Percentiles rank a stretch among this genome's conserved stretches.
Conservation (phyloP, 2,113 vertebrate species). For the Sapayoa aenigma region DNA sequence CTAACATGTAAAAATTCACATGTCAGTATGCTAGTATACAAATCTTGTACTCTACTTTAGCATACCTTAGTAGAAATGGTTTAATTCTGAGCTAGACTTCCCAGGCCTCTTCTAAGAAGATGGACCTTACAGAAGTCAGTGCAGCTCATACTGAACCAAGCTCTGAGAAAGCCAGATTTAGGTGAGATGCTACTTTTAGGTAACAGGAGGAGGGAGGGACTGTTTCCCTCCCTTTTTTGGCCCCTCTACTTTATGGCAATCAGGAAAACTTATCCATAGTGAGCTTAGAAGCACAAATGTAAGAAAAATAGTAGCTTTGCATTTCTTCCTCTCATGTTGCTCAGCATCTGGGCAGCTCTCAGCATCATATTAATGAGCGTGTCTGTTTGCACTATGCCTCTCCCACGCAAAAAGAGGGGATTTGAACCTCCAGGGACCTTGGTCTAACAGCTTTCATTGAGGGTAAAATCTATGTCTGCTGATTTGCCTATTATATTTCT, state of each 20-base stretch:
- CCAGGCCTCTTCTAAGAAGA: background rate
- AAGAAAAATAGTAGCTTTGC: background rate
- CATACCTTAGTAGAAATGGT: fast-evolving
- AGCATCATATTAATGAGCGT: background rate
- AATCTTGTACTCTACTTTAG: background rate
- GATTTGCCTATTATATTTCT: background rate
- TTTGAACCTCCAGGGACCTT: background rate
- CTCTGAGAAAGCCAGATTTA: background rate
- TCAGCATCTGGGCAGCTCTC: background rate
- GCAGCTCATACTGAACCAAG: background rate
- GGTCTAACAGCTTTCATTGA: background rate
- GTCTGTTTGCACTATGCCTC: background rate
- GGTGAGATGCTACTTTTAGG: background rate
- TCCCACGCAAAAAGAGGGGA: background rate
- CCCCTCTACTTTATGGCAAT: background rate
- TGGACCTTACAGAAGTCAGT: background rate
- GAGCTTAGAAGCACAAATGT: background rate
- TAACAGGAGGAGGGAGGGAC: fast-evolving
- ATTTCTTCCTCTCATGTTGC: background rate
- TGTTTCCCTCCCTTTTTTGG: background rate
- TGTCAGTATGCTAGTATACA: background rate
- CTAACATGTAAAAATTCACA: background rate
- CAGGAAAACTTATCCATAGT: background rate
- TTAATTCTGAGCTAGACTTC: background rate
- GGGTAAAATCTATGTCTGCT: background rate